phyloP scores from a whole-genome alignment of 2,113 vertebrate genomes.

The Siphamia tubifer region DNA sequence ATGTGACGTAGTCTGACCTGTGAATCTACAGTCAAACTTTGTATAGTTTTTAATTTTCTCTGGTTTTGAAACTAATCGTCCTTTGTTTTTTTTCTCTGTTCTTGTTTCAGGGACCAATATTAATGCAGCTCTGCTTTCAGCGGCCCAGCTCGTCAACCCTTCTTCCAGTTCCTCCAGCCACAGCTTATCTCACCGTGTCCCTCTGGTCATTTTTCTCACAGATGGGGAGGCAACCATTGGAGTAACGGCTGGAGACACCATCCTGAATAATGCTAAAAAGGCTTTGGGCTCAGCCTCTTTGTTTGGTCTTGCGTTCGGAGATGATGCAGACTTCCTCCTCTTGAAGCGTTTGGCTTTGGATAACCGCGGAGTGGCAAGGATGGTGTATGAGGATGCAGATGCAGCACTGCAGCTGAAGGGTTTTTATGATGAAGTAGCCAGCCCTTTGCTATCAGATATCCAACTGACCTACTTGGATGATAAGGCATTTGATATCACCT shows the following conservation, averaged over 20 bases:
- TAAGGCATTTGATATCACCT: slow-evolving; percentile 76
- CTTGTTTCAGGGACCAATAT: slow-evolving; percentile 84
- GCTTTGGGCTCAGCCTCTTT: slow-evolving; percentile 78
- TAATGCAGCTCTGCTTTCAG: slow-evolving; percentile 82
- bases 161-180: slow-evolving; percentile 33
- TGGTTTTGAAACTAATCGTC: not conserved
- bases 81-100: not conserved
- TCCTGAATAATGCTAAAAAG: slow-evolving; percentile 79
- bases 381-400: slow-evolving; percentile 83
- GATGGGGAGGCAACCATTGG: slow-evolving; percentile 87
- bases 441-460: slow-evolving; percentile 83
- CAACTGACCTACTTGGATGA: slow-evolving; percentile 81
- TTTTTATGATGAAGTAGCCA: slow-evolving; percentile 85
- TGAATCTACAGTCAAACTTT: not conserved
- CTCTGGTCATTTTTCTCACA: slow-evolving; percentile 85
- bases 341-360: slow-evolving; percentile 81
- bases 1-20: not conserved
- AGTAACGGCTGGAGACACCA: slow-evolving; percentile 73
- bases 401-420: slow-evolving; percentile 82
- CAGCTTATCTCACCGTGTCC: slow-evolving; percentile 62
- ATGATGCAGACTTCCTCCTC: slow-evolving; percentile 83
- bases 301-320: slow-evolving; percentile 86
- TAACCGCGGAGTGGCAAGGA: slow-evolving; percentile 78
- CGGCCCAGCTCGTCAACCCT: slow-evolving; percentile 81
- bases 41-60: no score